phyloP scores from a whole-genome alignment of 2,113 vertebrate genomes.

The Poicephalus gulielmi region DNA sequence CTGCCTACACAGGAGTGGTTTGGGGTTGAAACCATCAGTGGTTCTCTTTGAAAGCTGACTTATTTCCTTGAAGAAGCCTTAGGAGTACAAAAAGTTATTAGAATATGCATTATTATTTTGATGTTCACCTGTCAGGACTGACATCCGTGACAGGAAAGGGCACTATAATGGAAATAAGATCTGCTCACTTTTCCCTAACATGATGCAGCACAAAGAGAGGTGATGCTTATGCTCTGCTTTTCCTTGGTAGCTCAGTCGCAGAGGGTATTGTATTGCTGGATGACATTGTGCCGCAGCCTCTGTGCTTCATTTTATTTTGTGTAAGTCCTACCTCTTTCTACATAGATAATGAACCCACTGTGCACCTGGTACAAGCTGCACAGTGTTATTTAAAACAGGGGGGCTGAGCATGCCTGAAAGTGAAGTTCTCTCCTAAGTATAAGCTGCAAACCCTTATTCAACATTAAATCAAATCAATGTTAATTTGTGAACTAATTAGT shows the following conservation, averaged over 20 bases:
- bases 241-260: not conserved
- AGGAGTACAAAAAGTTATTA: conserved; percentile 51
- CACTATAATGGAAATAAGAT: not conserved
- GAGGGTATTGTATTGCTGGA: not conserved
- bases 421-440: conserved; percentile 75
- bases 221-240: conserved; percentile 15
- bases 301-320: conserved; percentile 65
- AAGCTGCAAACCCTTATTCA: conserved; percentile 79
- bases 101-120: conserved; percentile 59
- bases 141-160: conserved; percentile 47
- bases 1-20: not conserved
- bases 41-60: conserved; percentile 17
- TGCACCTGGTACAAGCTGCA: conserved; percentile 58
- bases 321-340: conserved; percentile 36
- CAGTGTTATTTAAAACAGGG: conserved; percentile 65
- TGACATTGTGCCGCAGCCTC: conserved; percentile 48
- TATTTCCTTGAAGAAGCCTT: conserved; percentile 24
- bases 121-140: conserved; percentile 25
- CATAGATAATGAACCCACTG: conserved; percentile 52
- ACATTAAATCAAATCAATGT: conserved; percentile 84
- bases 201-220: conserved; percentile 26
- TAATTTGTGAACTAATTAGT: conserved; percentile 85
- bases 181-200: not conserved
- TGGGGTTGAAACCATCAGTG: not conserved
- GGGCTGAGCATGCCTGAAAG: conserved; percentile 68